Conservation (phyloP, 1,140 invertebrate genomes). For the Lordiphosa clarofinis region DNA sequence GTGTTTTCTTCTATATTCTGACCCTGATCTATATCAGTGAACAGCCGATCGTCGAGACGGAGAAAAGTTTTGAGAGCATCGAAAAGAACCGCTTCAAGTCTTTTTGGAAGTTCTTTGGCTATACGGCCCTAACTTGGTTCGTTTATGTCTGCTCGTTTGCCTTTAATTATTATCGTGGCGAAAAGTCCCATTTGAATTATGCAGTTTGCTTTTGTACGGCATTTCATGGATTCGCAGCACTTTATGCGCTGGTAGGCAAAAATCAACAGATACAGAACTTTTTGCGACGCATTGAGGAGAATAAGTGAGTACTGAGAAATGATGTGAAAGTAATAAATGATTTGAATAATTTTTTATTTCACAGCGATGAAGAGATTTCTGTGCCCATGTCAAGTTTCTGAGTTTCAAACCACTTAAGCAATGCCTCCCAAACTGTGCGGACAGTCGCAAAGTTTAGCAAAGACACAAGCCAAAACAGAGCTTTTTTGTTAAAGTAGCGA, state of each 20-base stretch:
- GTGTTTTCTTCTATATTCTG: conserved; percentile 66
- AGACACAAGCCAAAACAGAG: conserved; percentile 17
- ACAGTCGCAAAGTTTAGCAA: neutral
- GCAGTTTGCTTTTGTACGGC: conserved; percentile 63
- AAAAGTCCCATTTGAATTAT: conserved; percentile 67
- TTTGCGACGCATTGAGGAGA: conserved; percentile 59
- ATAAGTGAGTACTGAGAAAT: conserved; percentile 47
- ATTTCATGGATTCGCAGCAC: conserved; percentile 68
- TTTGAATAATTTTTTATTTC: neutral
- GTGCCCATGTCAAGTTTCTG: conserved; percentile 55
- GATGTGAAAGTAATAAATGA: neutral
- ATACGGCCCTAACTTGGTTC: conserved; percentile 58
- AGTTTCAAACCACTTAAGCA: conserved; percentile 7
- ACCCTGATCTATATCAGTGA: conserved; percentile 60
- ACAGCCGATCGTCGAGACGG: conserved; percentile 35
- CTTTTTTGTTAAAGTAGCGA: too few relatives aligned
- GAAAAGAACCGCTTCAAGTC: conserved; percentile 66
- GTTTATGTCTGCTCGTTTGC: conserved; percentile 61
- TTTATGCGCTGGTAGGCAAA: conserved; percentile 65
- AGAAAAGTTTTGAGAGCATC: conserved; percentile 52
- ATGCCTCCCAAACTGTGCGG: neutral
- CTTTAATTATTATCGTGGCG: conserved; percentile 64
- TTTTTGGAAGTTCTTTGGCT: conserved; percentile 72
- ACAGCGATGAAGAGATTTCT: conserved; percentile 65
- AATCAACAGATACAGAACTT: conserved; percentile 72